Base-by-base conservation (phyloP, 2,797 vertebrate species). In the Sphaeramia orbicularis region DNA sequence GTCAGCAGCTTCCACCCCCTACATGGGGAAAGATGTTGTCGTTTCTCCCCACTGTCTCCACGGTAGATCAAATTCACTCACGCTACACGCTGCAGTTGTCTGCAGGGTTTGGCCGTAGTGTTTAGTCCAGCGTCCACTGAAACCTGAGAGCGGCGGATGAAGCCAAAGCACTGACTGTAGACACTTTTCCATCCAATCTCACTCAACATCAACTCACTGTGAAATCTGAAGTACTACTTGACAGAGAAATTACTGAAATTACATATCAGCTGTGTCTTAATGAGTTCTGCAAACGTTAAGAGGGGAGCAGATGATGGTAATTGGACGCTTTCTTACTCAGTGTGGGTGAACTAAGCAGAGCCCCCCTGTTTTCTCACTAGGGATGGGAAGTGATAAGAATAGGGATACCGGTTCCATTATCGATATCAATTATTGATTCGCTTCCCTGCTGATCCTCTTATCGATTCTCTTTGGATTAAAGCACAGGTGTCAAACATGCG, bases 1-100 rank as follows among this genome's bases (percentile, higher is more conserved):
- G 76, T 91, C 88, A 88, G 85, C 84, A 80, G 77, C 68, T 82
- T 71, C 60, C 60, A 19, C 50, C 27, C 56, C 62, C 15, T 3
- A 78, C 38, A 60, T 59, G 40, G 42, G 57, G 40, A 68, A 55
- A 67, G 37, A 76, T 83, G 78, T 75, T 73, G 65, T 61, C 32
- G 13, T 60, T 66, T 60, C n/a, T 48, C 45, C 40, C 37, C 43
- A 32, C 45, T n/a, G 47, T 62, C 48, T 67, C 57, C 15, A 6
- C 21, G 27, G 36, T 54, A 35, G 66, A 71, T 71, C 50, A 43
- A 3, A 59, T 68, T 68, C 60, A 53, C 71, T 61, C 51, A 30
- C 18, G 3, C 43, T 35, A 13, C 35, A 7, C 9, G 10, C 61
- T 75, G 54, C 47, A 15, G 36, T 11, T 18, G 42, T 43, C 53